Base-by-base conservation (phyloP, 2,888 invertebrate genomes). In the Microplitis manilae region DNA sequence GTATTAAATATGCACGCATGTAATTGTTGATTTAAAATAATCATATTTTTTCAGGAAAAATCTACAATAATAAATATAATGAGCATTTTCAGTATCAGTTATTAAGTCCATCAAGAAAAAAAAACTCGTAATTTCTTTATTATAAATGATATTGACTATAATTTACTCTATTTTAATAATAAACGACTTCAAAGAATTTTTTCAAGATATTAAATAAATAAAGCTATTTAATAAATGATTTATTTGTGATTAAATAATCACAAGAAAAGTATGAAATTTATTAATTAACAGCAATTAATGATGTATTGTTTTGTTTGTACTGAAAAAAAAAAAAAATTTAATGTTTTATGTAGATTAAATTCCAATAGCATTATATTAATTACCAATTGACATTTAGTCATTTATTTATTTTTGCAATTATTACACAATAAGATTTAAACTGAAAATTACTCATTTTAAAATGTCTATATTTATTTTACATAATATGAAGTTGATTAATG, bases 21-120 rank as follows among this genome's bases (percentile, higher is more conserved):
- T 50, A 8, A 50, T 13, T 50, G 13, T 50, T 50, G 8, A 50
- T 50, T 13, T 13, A 50, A 6, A 50, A 13, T 50, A 50, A 50
- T 50, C 13, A 50, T 50, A 50, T 50, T 40, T 68, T 68, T 15
- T 13, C n/a, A 67, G 40, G 40, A 70, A 38, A 70, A 70, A 70
- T 13, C 9, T 70, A 30, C 30, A 2, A 1, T 6, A 4, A n/a
- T 69, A 13, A 62, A 72, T 60, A 38, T 30, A n/a, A 40, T 73
- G 7, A 68, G 85, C 87, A 87, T 88, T 89, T 90, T 89, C 89
- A 88, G 88, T 87, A 88, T 88, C 88, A 86, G 87, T 86, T 83
- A 73, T 76, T 50, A 62, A 17, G 15, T 62, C 20, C n/a, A 9
- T 39, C 17, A 38, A 30, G 4, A 68, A 40, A 68, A 68, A 39